phyloP scores from a whole-genome alignment of 1,140 invertebrate species.

The Coenobita brevimanus region DNA sequence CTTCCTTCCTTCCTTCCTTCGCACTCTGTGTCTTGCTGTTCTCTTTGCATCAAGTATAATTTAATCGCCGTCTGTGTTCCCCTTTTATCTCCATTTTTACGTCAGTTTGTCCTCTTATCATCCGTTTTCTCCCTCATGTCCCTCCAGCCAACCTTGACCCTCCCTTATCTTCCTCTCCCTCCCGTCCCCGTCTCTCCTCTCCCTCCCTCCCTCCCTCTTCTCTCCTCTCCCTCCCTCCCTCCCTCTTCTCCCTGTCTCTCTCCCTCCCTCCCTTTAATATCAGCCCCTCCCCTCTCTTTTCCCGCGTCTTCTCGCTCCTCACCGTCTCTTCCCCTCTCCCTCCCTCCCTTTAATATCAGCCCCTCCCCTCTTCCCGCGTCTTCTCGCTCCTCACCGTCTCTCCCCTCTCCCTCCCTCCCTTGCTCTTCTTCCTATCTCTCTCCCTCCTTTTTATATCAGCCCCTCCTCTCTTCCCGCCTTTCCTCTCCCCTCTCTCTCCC shows the following conservation, averaged over 20 bases:
- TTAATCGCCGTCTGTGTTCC: not conserved
- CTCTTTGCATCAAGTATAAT: not conserved
- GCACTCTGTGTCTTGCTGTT: not conserved
- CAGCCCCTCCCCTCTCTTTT: no score
- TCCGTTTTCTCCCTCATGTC: not conserved
- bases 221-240: not conserved
- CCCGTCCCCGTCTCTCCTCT: no score
- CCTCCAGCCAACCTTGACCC: not conserved
- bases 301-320: not conserved
- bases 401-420: not conserved
- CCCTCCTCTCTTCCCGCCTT: not conserved
- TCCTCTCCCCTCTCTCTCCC: not conserved
- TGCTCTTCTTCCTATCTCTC: not conserved
- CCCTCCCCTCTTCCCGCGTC: not conserved
- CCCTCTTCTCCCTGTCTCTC: no score
- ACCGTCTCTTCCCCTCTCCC: not conserved
- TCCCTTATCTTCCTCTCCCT: not conserved
- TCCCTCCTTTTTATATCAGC: not conserved
- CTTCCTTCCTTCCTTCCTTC: not conserved
- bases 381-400: not conserved
- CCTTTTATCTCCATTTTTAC: not conserved
- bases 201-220: not conserved
- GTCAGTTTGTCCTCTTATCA: not conserved
- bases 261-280: not conserved
- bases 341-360: not conserved